Evolutionary conservation across 2,888 invertebrate genomes (phyloP), one percentile per base, ranked within the genome.

Genomic region (Dryadula phaetusa): DNA sequence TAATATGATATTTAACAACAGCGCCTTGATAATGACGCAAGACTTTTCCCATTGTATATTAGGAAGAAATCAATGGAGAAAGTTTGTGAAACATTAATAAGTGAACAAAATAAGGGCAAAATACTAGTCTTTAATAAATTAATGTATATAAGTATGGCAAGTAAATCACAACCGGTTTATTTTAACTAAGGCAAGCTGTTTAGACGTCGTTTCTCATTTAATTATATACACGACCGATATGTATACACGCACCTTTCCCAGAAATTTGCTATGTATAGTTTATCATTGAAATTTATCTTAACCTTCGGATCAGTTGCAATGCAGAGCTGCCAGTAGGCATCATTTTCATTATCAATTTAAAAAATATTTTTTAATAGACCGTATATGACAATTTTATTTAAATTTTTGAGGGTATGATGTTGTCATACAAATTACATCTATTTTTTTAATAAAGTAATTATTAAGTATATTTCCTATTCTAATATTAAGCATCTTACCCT

Each of bases 81-180:
- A 52, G 52, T n/a, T n/a, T 22, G 18, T 32, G 28, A 0, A 20
- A 18, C 2, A 18, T 28, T 60, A 60, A 44, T 60, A 60, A 42
- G 6, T 20, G 12, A 28, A 18, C 44, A 46, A 28, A 60, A 44
- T 18, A 44, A 20, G 46, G 32, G 32, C 18, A 44, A 16, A 25
- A 28, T 47, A 18, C 22, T 40, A 47, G 53, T 37, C 42, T 62
- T 54, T 47, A 70, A 70, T 70, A 73, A 72, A 71, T 72, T 72
- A 67, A 70, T n/a, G 64, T 67, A 69, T 66, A 75, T 63, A 56
- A 70, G 71, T 68, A 65, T 65, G 71, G 73, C 70, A 71, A 72
- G 77, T 77, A 78, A 76, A 76, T 76, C 75, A 76, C 76, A 76
- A 78, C 79, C 74, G 74, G 79, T 77, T 74, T 62, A 52, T 60